These are phyloP conservation scores for Drosophila parvula DNA, from an alignment of 1,140 invertebrate genomes.

Conservation along the genomic window DNA sequence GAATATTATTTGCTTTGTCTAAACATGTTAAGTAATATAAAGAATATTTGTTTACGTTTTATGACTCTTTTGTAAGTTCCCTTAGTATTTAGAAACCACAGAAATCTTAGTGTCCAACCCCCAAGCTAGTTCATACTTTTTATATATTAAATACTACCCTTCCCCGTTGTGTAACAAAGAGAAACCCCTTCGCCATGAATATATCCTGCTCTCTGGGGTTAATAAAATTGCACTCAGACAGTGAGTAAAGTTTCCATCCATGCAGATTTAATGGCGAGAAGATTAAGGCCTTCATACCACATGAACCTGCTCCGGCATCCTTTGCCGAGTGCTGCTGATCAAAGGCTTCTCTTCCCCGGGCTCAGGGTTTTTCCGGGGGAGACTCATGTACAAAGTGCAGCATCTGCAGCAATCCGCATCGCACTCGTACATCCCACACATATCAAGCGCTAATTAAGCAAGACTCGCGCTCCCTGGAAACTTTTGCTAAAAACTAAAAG, in stretches of 20 bases:
- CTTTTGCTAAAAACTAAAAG: conserved; percentile 70
- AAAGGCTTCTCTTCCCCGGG: not conserved
- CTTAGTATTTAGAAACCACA: not conserved
- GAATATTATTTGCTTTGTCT: no score
- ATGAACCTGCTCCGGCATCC: not conserved
- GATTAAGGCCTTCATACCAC: not conserved
- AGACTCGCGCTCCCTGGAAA: conserved; percentile 41
- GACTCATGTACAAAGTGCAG: conserved; percentile 11
- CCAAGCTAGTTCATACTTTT: not conserved
- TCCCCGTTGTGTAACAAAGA: not conserved
- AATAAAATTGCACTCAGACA: conserved; percentile 1
- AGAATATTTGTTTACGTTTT: no score
- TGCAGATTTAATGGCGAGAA: conserved; percentile 9
- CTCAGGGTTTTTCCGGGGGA: not conserved
- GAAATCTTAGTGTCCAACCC: no score
- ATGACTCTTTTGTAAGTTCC: no score
- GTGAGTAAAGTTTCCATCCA: conserved; percentile 5
- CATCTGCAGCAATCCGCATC: conserved; percentile 14
- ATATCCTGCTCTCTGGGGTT: not conserved
- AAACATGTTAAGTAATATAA: no score
- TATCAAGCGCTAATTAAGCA: conserved; percentile 73
- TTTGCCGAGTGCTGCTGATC: not conserved
- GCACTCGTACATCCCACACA: conserved; percentile 30
- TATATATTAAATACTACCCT: no score
- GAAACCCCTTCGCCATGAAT: conserved; percentile 1